phyloP scores from a whole-genome alignment of 1,140 invertebrate species.

The Lasioglossum albipes region DNA sequence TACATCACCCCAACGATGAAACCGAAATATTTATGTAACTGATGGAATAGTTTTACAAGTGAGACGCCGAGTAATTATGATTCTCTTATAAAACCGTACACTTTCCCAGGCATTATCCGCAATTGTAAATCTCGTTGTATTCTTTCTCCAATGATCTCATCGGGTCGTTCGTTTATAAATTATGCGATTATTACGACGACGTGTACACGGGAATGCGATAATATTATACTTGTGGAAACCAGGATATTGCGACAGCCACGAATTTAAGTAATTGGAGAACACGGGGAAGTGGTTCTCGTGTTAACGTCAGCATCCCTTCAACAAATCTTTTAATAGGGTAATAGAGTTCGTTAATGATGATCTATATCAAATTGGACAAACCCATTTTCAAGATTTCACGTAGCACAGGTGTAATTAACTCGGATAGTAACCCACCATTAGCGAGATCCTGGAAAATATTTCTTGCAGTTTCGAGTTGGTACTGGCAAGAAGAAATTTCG shows the following conservation, averaged over 20 bases:
- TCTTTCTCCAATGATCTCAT: background rate
- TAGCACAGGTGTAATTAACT: background rate
- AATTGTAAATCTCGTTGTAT: background rate
- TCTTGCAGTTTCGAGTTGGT: background rate
- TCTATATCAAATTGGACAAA: background rate
- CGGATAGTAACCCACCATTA: background rate
- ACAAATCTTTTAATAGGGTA: background rate
- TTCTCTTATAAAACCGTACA: background rate
- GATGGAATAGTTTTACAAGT: background rate
- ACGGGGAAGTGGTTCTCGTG: background rate
- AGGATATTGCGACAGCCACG: background rate
- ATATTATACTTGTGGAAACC: background rate
- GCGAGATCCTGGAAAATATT: background rate
- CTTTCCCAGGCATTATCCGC: background rate
- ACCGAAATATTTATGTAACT: background rate
- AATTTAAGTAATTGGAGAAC: background rate
- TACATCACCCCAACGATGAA: background rate
- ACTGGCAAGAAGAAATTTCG: constrained; percentile 1
- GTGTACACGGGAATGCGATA: background rate
- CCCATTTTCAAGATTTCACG: background rate
- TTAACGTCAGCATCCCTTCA: background rate
- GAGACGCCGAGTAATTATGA: background rate
- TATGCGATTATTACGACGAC: background rate
- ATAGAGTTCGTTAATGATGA: background rate
- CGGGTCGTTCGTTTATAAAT: background rate